These are phyloP conservation scores for Tethya wilhelma DNA, from an alignment of 37 sponge, comb jelly and placozoan species.

Conservation along the genomic window DNA sequence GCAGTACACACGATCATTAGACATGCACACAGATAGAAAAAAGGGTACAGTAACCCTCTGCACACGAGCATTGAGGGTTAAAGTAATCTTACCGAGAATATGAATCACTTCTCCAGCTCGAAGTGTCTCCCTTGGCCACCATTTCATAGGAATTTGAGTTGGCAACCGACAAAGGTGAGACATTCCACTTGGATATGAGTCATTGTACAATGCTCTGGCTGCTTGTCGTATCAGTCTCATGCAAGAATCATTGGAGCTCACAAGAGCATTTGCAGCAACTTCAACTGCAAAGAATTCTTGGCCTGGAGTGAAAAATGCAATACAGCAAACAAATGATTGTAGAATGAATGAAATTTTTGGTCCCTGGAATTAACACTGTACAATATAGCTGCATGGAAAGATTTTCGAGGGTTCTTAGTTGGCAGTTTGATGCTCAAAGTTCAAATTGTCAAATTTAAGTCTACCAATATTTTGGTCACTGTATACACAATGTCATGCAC, in stretches of 20 bases:
- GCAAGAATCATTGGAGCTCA: constrained; percentile 74
- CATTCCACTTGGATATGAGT: constrained; percentile 65
- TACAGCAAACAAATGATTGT: too few species aligned
- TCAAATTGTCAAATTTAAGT: too few species aligned
- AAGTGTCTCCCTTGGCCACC: constrained; percentile 91
- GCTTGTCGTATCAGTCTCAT: constrained; percentile 87
- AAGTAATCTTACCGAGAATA: constrained; percentile 65
- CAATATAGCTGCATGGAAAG: too few species aligned
- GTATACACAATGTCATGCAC: too few species aligned
- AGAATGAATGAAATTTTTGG: too few species aligned
- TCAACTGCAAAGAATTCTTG: constrained; percentile 90
- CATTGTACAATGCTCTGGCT: constrained; percentile 77
- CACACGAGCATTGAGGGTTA: background rate
- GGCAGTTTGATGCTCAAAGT: too few species aligned
- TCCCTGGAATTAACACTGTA: too few species aligned
- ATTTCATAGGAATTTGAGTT: constrained; percentile 86
- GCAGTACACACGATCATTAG: too few species aligned
- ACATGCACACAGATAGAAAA: too few species aligned
- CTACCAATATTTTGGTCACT: too few species aligned
- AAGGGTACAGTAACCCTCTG: too few species aligned
- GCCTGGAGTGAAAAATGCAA: constrained; percentile 11
- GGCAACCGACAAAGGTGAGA: constrained; percentile 77
- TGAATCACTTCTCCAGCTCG: constrained; percentile 87
- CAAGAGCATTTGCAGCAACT: constrained; percentile 82
- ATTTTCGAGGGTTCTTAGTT: too few species aligned